A percentile compares a stretch with the other conserved stretches of the same genome.
These are phyloP conservation scores for Tyrophagus putrescentiae DNA, from an alignment of 1,140 invertebrate species.

Conservation along the genomic window DNA sequence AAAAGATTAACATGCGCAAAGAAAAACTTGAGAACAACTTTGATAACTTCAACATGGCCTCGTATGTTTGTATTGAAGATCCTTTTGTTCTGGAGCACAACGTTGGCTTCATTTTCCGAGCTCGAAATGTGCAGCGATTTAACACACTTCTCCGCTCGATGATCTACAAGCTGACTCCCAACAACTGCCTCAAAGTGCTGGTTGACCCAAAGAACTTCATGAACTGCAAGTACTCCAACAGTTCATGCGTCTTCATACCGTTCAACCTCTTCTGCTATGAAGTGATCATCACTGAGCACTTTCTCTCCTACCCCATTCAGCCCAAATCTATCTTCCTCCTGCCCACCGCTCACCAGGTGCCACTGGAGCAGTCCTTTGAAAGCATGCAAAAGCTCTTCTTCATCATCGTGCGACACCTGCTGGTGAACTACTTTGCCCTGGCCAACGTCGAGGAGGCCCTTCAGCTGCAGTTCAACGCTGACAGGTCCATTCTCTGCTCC, in stretches of 20 bases:
- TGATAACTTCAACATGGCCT: background rate
- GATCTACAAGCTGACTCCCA: background rate
- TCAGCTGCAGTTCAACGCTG: background rate
- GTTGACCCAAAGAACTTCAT: too few species aligned
- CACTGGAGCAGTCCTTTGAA: too few species aligned
- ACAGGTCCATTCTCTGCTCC: background rate
- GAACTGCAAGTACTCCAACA: too few species aligned
- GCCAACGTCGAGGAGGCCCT: background rate
- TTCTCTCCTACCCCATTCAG: background rate
- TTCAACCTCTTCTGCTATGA: conserved; percentile 1
- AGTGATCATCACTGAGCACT: background rate
- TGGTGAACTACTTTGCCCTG: background rate
- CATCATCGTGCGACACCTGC: background rate
- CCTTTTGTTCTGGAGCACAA: conserved; percentile 16
- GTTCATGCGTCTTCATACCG: too few species aligned
- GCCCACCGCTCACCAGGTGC: background rate
- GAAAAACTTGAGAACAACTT: background rate
- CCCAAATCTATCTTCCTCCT: background rate
- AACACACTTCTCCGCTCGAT: background rate
- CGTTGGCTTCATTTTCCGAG: conserved; percentile 1
- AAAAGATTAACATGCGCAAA: background rate
- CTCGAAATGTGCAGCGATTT: background rate
- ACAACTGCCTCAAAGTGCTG: background rate
- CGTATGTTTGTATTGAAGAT: conserved; percentile 15
- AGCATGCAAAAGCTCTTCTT: too few species aligned